Conservation (phyloP, 1,140 invertebrate genomes). For the Glomeris maerens region DNA sequence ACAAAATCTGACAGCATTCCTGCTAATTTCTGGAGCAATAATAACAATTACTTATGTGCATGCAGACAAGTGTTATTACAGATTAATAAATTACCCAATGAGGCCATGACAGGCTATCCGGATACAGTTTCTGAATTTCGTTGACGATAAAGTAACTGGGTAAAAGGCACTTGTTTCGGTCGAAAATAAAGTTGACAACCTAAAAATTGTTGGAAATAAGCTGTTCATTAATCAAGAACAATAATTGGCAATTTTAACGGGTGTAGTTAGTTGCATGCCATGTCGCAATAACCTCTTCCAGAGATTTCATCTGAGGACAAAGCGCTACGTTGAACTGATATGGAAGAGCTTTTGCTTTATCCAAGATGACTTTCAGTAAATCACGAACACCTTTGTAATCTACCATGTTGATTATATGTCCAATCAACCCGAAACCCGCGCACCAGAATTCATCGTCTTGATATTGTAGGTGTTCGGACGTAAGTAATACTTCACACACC, state of each 20-base stretch:
- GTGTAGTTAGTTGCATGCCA: background rate
- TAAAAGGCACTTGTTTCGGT: constrained; percentile 75
- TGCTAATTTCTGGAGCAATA: constrained; percentile 55
- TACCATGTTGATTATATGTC: constrained; percentile 70
- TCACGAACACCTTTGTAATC: constrained; percentile 64
- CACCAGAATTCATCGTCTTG: constrained; percentile 71
- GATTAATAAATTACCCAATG: constrained; percentile 59
- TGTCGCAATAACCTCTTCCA: constrained; percentile 40
- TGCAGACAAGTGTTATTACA: background rate
- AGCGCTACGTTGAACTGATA: constrained; percentile 56
- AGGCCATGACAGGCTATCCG: constrained; percentile 63
- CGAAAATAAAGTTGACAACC: constrained; percentile 75
- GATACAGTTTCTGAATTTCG: constrained; percentile 77
- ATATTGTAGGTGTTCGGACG: constrained; percentile 59
- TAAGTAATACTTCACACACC: constrained; percentile 68
- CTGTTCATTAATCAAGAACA: background rate
- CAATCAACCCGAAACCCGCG: constrained; percentile 68
- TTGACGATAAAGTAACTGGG: constrained; percentile 90
- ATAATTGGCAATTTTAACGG: background rate
- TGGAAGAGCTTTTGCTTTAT: constrained; percentile 69
- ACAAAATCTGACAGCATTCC: constrained; percentile 73
- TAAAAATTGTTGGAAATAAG: constrained; percentile 17
- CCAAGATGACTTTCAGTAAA: constrained; percentile 41
- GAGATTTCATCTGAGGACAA: constrained; percentile 59
- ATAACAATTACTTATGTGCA: constrained; percentile 7